phyloP scores from a whole-genome alignment of 2,888 invertebrate species.

The Scrobipalpa costella region DNA sequence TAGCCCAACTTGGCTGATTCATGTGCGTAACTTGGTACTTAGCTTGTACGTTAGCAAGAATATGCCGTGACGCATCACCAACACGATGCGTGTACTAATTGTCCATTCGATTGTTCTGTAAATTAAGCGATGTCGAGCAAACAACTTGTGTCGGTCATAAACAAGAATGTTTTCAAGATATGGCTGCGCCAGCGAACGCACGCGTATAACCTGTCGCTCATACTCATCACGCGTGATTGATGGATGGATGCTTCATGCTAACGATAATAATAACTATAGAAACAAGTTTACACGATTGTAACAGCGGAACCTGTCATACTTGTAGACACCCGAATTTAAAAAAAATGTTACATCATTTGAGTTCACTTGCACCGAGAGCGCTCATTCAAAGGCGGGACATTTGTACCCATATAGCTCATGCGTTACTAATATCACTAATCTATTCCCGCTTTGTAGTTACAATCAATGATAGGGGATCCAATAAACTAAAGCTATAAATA shows the following conservation, averaged over 20 bases:
- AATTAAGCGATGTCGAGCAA: constrained; percentile 36
- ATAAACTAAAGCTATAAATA: constrained; percentile 35
- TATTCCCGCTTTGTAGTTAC: constrained; percentile 31
- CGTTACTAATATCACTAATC: constrained; percentile 30
- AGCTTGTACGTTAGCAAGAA: constrained; percentile 50
- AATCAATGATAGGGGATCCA: constrained; percentile 38
- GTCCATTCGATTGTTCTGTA: constrained; percentile 48
- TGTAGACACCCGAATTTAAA: not conserved
- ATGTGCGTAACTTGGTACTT: constrained; percentile 48
- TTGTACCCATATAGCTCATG: constrained; percentile 24
- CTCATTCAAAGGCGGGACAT: constrained; percentile 4
- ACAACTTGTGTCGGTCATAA: constrained; percentile 21
- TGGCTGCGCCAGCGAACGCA: constrained; percentile 14
- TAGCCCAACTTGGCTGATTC: constrained; percentile 63
- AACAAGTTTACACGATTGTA: constrained; percentile 32
- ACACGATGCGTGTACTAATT: constrained; percentile 44
- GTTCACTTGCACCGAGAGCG: constrained; percentile 5
- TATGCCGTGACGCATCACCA: constrained; percentile 65
- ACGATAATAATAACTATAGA: constrained; percentile 50
- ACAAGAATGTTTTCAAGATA: constrained; percentile 23
- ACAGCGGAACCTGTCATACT: constrained; percentile 20
- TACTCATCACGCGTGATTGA: constrained; percentile 48
- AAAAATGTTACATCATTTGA: constrained; percentile 1
- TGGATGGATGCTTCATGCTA: constrained; percentile 51
- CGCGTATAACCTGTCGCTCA: constrained; percentile 17